Percentiles rank a stretch among this genome's conserved stretches.
Conservation (phyloP, 2,888 invertebrate species). For the Drosophila incognita region DNA sequence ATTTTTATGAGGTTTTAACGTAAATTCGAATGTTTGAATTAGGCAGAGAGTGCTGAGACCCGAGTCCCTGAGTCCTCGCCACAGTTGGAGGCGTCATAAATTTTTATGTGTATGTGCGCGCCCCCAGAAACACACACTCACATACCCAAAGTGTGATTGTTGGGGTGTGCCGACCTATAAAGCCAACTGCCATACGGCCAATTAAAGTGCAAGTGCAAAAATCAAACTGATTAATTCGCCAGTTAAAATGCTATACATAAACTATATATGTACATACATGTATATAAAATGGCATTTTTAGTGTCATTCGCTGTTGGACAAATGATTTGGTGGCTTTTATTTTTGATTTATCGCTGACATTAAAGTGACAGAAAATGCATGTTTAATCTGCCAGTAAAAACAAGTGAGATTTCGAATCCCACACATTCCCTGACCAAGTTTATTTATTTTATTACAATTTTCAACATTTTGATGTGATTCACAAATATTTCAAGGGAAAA, state of each 20-base stretch:
- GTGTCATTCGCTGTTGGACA: constrained; percentile 4
- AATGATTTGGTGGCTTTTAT: constrained; percentile 1
- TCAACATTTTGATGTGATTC: neutral
- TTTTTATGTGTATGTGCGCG: constrained; percentile 55
- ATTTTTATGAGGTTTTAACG: constrained; percentile 74
- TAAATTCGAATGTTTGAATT: constrained; percentile 67
- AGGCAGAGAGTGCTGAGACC: constrained; percentile 24
- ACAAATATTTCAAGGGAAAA: neutral
- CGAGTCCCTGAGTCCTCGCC: constrained; percentile 34
- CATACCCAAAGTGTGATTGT: constrained; percentile 10
- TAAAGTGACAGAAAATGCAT: neutral
- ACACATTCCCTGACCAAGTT: neutral
- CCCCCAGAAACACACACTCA: neutral
- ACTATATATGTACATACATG: neutral
- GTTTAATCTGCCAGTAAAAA: neutral
- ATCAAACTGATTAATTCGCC: constrained; percentile 59
- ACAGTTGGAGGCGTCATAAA: constrained; percentile 54
- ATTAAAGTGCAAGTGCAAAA: constrained; percentile 49
- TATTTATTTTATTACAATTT: neutral
- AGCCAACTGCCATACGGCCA: constrained; percentile 26
- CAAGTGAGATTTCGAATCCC: neutral
- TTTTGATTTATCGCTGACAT: constrained; percentile 31
- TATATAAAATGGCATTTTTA: constrained; percentile 22
- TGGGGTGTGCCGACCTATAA: constrained; percentile 27
- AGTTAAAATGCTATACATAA: neutral